Percentiles rank a stretch among this genome's conserved stretches.
phyloP scores from a whole-genome alignment of 1,140 invertebrate genomes.

The Pseudomyrmex flavicornis region DNA sequence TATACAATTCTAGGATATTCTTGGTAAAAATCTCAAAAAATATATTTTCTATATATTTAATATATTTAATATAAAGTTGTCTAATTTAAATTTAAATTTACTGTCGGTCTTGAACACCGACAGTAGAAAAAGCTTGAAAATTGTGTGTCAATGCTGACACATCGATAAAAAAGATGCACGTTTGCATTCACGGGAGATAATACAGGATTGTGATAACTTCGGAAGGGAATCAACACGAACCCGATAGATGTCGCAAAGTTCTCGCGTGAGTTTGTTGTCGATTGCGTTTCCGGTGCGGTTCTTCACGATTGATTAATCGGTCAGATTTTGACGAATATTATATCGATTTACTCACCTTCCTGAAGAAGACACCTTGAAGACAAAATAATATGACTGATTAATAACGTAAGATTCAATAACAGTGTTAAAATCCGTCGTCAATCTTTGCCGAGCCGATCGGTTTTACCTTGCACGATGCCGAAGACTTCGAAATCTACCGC shows the following conservation, averaged over 20 bases:
- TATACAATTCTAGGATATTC: no score
- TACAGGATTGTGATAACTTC: not conserved
- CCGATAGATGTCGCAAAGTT: constrained; percentile 35
- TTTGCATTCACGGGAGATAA: not conserved
- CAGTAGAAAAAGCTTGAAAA: no score
- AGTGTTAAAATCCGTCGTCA: not conserved
- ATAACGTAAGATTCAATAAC: not conserved
- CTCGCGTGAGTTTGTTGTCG: not conserved
- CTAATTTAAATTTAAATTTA: no score
- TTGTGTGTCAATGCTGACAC: no score
- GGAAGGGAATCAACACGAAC: not conserved
- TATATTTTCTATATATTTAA: no score
- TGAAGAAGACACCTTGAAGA: constrained; percentile 87
- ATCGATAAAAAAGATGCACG: not conserved
- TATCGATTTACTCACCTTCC: constrained; percentile 84
- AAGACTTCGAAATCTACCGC: constrained; percentile 88
- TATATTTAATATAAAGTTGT: no score
- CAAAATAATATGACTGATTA: not conserved
- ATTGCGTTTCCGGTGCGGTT: not conserved
- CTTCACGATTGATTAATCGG: not conserved
- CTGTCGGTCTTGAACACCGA: no score
- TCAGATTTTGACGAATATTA: not conserved
- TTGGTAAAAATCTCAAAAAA: no score
- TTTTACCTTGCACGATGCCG: constrained; percentile 87
- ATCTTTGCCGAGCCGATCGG: not conserved